A percentile compares a stretch with the other conserved stretches of the same genome.
Conservation (phyloP, 2,113 vertebrate genomes). For the Jacana jacana region DNA sequence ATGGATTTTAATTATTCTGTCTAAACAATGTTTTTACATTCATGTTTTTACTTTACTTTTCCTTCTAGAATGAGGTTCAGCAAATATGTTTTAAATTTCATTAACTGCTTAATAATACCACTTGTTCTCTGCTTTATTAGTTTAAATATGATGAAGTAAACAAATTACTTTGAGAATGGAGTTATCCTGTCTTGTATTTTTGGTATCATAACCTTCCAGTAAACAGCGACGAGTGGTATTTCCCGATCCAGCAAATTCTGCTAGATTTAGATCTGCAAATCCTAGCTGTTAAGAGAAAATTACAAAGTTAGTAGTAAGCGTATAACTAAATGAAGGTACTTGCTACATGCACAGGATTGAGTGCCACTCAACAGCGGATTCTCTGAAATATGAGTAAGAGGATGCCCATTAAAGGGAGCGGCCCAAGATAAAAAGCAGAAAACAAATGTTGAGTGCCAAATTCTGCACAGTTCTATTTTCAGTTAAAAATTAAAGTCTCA, state of each 20-base stretch:
- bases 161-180: conserved; percentile 93
- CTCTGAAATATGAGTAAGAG: background rate
- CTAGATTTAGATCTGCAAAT: conserved; percentile 95
- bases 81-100: background rate
- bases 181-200: conserved; percentile 96
- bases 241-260: conserved; percentile 96
- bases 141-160: background rate
- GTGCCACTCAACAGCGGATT: background rate
- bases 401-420: background rate
- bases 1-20: background rate
- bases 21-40: background rate
- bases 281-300: conserved; percentile 85
- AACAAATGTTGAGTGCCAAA: background rate
- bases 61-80: background rate
- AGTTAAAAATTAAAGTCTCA: background rate
- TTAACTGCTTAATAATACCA: background rate
- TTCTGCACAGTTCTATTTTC: background rate
- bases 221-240: conserved; percentile 90
- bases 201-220: conserved; percentile 96
- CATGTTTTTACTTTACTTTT: background rate
- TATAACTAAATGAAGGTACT: background rate
- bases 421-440: background rate
- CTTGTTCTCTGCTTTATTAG: background rate
- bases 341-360: background rate
- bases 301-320: background rate